A percentile compares a stretch with the other conserved stretches of the same genome.
These are phyloP conservation scores for Drosophila aff. DNA, from an alignment of 1,140 invertebrate genomes.

Conservation along the genomic window DNA sequence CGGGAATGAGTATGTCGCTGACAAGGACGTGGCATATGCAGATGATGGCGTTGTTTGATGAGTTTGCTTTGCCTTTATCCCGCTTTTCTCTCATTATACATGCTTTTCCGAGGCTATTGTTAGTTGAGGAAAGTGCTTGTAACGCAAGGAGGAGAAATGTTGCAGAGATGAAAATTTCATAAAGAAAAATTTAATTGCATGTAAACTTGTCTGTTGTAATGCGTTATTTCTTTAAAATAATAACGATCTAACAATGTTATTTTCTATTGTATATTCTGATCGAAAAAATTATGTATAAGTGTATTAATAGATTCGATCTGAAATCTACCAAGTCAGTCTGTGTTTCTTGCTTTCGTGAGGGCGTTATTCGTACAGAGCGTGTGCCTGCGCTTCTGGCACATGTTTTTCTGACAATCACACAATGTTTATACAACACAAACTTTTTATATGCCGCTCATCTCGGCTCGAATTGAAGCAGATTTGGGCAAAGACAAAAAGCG, in stretches of 20 bases:
- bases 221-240: background rate
- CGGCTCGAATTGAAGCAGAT: slow-evolving; percentile 76
- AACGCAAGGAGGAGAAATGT: too few relatives aligned
- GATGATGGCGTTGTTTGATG: slow-evolving; percentile 77
- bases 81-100: slow-evolving; percentile 23
- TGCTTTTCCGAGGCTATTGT: background rate
- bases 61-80: slow-evolving; percentile 58
- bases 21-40: slow-evolving; percentile 70
- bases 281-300: background rate
- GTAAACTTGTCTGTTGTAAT: background rate
- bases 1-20: slow-evolving; percentile 41
- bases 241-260: background rate
- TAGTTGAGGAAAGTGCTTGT: background rate
- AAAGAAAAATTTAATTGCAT: background rate
- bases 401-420: slow-evolving; percentile 83
- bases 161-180: too few relatives aligned
- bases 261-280: background rate
- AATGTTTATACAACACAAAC: slow-evolving; percentile 81
- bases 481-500: slow-evolving; percentile 81
- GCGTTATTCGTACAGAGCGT: slow-evolving; percentile 17
- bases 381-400: slow-evolving; percentile 61
- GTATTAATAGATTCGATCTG: background rate
- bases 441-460: slow-evolving; percentile 68
- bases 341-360: slow-evolving; percentile 16
- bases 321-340: too few relatives aligned